Evolutionary conservation across 2,113 vertebrate species (phyloP).

Genomic region (Ophthalmotilapia sp.): DNA sequence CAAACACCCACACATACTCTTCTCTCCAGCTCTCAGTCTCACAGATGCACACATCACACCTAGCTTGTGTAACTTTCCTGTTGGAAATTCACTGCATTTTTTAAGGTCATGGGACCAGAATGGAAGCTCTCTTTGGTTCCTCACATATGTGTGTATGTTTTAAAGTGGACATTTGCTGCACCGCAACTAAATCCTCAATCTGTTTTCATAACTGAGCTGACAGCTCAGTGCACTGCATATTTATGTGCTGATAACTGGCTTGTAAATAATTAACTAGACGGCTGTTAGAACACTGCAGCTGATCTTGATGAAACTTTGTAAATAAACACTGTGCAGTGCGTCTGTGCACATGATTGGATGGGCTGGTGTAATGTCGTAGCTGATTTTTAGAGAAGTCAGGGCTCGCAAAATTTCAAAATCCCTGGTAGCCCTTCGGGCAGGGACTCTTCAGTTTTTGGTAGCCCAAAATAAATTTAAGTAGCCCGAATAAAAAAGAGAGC

Average conservation of each 20-base stretch:
- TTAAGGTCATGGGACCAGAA: neutral
- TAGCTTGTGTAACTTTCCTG: slow-evolving; percentile 11
- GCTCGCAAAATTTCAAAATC: no score
- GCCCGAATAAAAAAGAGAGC: no score
- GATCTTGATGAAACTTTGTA: neutral
- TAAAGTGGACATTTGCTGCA: neutral
- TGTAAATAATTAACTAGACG: neutral
- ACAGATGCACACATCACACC: neutral
- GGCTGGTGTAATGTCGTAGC: neutral
- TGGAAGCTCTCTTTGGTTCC: neutral
- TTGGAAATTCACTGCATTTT: neutral
- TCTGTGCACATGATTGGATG: neutral
- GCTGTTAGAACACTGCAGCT: neutral
- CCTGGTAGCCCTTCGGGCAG: no score
- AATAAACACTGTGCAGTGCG: neutral
- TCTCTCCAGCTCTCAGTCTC: neutral
- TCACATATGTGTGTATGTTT: neutral
- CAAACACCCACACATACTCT: slow-evolving; percentile 43
- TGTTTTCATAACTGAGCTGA: neutral
- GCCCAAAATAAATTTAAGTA: no score
- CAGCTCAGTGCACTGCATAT: neutral
- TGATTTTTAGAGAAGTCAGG: neutral
- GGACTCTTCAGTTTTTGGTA: no score
- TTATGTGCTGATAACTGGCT: neutral
- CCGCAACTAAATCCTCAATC: neutral